Conservation (phyloP, 2,888 invertebrate species). For the Cerastoderma edule region DNA sequence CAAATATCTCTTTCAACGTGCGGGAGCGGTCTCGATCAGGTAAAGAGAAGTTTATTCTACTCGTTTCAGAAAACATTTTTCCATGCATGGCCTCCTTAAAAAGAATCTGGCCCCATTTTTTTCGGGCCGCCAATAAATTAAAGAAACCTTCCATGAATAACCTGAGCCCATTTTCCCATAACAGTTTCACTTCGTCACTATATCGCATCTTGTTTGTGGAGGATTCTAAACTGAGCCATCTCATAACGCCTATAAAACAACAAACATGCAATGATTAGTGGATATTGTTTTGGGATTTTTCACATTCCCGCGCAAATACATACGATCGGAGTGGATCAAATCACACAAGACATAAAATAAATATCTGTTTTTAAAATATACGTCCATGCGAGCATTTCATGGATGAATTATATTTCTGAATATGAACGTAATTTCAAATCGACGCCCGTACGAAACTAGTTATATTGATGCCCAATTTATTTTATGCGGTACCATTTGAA, state of each 20-base stretch:
- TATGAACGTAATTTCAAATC: too few relatives aligned
- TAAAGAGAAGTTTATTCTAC: constrained; percentile 42
- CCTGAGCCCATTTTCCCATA: constrained; percentile 40
- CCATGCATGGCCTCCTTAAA: constrained; percentile 4
- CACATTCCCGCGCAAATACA: too few relatives aligned
- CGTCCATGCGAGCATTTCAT: too few relatives aligned
- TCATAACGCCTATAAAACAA: constrained; percentile 41
- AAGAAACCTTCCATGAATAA: constrained; percentile 46
- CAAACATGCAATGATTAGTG: constrained; percentile 37
- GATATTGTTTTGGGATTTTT: constrained; percentile 34
- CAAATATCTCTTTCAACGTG: constrained; percentile 31
- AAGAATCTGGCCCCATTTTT: constrained; percentile 35
- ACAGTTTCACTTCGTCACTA: constrained; percentile 33
- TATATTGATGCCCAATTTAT: too few relatives aligned
- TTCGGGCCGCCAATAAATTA: constrained; percentile 42
- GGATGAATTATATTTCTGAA: too few relatives aligned
- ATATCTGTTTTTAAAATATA: too few relatives aligned
- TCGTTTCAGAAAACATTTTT: background rate
- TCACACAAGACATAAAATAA: too few relatives aligned
- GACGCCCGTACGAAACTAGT: too few relatives aligned
- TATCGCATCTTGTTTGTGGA: constrained; percentile 38
- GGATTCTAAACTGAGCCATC: constrained; percentile 38
- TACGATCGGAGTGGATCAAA: too few relatives aligned
- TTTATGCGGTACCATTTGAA: too few relatives aligned
- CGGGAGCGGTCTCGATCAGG: constrained; percentile 29